A percentile compares a stretch with the other conserved stretches of the same genome.
Conservation (phyloP, 2,888 invertebrate species). For the Lepidonotus clava region DNA sequence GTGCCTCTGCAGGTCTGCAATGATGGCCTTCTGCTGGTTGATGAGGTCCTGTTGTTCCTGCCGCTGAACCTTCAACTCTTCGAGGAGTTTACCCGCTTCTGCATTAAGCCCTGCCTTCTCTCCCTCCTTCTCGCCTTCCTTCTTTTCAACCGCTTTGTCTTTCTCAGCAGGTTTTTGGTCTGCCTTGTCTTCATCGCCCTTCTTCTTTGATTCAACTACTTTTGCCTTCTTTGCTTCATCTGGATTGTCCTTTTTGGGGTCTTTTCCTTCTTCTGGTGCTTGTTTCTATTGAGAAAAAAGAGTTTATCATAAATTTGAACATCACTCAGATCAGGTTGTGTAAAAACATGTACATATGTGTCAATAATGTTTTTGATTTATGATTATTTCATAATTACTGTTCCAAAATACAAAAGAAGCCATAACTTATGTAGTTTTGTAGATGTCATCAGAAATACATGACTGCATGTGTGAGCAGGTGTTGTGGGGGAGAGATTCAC, state of each 20-base stretch:
- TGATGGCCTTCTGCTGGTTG: constrained; percentile 75
- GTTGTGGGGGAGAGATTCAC: too few relatives aligned
- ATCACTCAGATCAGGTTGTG: too few relatives aligned
- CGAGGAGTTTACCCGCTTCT: constrained; percentile 59
- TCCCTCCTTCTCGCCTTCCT: constrained; percentile 39
- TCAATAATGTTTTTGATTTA: too few relatives aligned
- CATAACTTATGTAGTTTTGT: too few relatives aligned
- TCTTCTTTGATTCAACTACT: not conserved
- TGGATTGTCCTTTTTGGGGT: not conserved
- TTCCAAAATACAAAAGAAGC: too few relatives aligned
- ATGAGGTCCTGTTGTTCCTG: constrained; percentile 73
- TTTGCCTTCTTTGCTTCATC: constrained; percentile 42
- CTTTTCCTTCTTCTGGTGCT: too few relatives aligned
- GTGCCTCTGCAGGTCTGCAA: constrained; percentile 76
- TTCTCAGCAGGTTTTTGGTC: constrained; percentile 31
- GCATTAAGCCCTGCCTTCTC: constrained; percentile 17
- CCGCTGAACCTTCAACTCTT: constrained; percentile 72
- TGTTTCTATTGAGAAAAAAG: not conserved
- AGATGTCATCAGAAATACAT: too few relatives aligned
- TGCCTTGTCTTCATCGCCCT: constrained; percentile 22
- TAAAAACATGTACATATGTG: too few relatives aligned
- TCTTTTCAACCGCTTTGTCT: constrained; percentile 20
- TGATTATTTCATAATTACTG: too few relatives aligned
- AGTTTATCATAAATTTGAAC: too few relatives aligned
- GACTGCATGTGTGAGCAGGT: too few relatives aligned